Base-by-base conservation (phyloP, 2,797 vertebrate genomes). In the Enteromius argenteus region DNA sequence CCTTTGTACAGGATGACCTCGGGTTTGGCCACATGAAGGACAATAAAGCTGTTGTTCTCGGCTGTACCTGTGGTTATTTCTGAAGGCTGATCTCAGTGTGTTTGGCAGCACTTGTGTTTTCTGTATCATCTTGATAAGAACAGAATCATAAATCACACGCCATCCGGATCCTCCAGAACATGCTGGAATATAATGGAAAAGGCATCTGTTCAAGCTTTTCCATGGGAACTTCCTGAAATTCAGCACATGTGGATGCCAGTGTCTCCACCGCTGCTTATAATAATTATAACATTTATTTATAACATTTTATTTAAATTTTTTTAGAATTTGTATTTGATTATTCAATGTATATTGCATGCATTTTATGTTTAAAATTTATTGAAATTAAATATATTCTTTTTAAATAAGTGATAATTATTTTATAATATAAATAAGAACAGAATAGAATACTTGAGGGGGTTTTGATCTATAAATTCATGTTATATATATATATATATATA, bases 51-150 rank as follows among this genome's bases (percentile, higher is more conserved):
- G 37, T 23, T 68, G 35, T 58, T 58, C 56, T 58, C 10, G 0
- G 53, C n/a, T 8, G 53, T 23, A 58, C 64, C 32, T 37, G 64
- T 0, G 35, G 66, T 68, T 69, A 23, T 80, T 53, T 53, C 11
- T 56, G 7, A 5, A 23, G 56, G 7, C 14, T 21, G 56, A 23
- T 7, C 5, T 69, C 39, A 44, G 37, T 2, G 44, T 79, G 35
- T 42, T 62, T 80, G 79, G 66, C 49, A 69, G 66, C 21, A 69
- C 49, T 58, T 37, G 62, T n/a, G 19, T 60, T 60, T 60, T 27
- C 11, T 60, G 56, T 27, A 9, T 4, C 4, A 23, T 46, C 39
- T 72, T 0, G 9, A 30, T 74, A 21, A 56, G 30, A 75, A 56
- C 49, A 14, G 49, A 9, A 42, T 49, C 6, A 6, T 30, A 23